A percentile compares a stretch with the other conserved stretches of the same genome.
Evolutionary conservation across 2,113 vertebrate species (phyloP).

Genomic region (Theropithecus gelada): DNA sequence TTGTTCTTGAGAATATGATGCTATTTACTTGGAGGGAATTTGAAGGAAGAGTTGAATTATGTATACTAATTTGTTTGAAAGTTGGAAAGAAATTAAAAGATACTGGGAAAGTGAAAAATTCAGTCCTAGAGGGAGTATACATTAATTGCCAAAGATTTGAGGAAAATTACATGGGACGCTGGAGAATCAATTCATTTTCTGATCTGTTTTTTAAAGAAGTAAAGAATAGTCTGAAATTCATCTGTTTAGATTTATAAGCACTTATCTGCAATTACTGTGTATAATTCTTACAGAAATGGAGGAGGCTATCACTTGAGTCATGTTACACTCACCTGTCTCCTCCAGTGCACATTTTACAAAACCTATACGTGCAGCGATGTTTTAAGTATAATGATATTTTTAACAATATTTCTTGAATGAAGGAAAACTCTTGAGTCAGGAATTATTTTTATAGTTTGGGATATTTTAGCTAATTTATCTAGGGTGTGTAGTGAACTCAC

Average conservation of each 20-base stretch:
- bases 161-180: not conserved
- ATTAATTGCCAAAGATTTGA: constrained; percentile 2
- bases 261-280: not conserved
- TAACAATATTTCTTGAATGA: not conserved
- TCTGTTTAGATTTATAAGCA: not conserved
- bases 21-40: not conserved
- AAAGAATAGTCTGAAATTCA: not conserved
- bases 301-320: not conserved
- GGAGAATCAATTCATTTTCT: not conserved
- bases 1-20: not conserved
- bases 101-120: not conserved
- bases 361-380: not conserved
- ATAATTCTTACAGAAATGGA: not conserved
- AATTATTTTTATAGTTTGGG: not conserved
- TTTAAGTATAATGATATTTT: not conserved
- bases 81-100: not conserved
- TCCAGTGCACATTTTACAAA: not conserved
- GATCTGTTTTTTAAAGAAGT: not conserved
- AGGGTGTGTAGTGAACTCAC: not conserved
- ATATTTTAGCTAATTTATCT: not conserved
- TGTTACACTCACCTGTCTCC: not conserved
- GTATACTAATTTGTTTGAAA: not conserved
- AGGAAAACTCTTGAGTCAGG: not conserved
- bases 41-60: constrained; percentile 16
- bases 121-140: not conserved